Conservation (phyloP, 2,797 vertebrate genomes). For the Cyclura pinguis region DNA sequence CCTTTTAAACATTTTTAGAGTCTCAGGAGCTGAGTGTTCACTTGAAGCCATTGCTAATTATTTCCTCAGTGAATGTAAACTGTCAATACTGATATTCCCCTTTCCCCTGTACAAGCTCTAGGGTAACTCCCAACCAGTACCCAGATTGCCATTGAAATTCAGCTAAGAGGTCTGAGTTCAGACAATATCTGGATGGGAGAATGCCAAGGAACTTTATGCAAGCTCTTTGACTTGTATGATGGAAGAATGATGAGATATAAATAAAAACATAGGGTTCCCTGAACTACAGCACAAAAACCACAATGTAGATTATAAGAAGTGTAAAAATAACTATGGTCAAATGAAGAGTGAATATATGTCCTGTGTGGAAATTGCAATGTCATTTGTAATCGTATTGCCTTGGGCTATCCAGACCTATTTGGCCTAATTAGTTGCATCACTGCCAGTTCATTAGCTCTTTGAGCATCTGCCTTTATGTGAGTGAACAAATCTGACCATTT, state of each 20-base stretch:
- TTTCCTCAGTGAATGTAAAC: not conserved
- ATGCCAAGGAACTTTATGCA: no score
- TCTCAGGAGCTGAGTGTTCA: not conserved
- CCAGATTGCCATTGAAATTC: no score
- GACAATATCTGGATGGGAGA: no score
- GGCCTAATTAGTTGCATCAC: constrained; percentile 35
- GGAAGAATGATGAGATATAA: not conserved
- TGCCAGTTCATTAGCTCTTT: constrained; percentile 30
- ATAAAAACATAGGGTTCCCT: not conserved
- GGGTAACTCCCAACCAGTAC: not conserved
- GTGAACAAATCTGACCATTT: constrained; percentile 25
- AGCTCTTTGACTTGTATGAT: not conserved
- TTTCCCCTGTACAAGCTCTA: not conserved
- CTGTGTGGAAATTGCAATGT: constrained; percentile 12
- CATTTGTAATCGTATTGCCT: constrained; percentile 38
- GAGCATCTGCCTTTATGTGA: constrained; percentile 15
- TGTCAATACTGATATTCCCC: not conserved
- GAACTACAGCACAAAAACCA: not conserved
- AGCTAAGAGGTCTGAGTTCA: no score
- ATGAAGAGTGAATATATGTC: constrained; percentile 24
- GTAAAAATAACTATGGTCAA: constrained; percentile 25
- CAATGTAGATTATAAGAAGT: not conserved
- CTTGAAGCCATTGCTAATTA: not conserved
- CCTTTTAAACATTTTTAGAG: not conserved
- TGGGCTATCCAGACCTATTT: constrained; percentile 16